Evolutionary conservation across 2,797 vertebrate species (phyloP).

Genomic region (Gallinago nigripennis): DNA sequence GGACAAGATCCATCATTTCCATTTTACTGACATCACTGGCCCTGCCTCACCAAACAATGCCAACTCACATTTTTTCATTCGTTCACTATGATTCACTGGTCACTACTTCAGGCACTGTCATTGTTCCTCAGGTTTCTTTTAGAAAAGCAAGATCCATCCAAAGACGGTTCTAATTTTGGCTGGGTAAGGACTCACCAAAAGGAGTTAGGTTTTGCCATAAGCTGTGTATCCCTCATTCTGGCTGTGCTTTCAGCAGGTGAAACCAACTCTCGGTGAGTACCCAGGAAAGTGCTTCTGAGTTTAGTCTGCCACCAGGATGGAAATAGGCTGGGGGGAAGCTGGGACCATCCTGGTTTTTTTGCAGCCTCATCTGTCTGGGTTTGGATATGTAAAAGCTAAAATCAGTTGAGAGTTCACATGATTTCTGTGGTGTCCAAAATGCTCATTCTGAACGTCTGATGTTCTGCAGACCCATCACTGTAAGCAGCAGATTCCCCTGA

Average conservation of each 20-base stretch:
- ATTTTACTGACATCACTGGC: constrained; percentile 10
- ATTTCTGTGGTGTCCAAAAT: background rate
- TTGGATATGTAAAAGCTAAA: background rate
- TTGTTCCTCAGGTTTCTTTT: background rate
- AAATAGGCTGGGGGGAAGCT: background rate
- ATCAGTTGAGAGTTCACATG: background rate
- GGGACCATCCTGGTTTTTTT: background rate
- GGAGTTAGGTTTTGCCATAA: background rate
- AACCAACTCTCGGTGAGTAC: background rate
- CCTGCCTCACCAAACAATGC: background rate
- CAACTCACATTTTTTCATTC: background rate
- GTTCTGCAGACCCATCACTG: background rate
- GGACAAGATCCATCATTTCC: background rate
- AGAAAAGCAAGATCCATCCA: background rate
- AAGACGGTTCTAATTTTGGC: background rate
- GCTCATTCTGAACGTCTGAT: accelerated
- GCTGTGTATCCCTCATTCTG: background rate
- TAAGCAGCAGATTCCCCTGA: background rate
- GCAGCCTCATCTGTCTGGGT: background rate
- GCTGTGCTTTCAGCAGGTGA: accelerated
- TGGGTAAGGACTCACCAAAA: background rate
- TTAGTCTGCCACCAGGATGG: background rate
- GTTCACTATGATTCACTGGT: background rate
- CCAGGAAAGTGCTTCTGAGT: background rate
- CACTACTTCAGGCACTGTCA: background rate